phyloP scores from a whole-genome alignment of 2,113 vertebrate species.

The Tragelaphus strepsiceros region DNA sequence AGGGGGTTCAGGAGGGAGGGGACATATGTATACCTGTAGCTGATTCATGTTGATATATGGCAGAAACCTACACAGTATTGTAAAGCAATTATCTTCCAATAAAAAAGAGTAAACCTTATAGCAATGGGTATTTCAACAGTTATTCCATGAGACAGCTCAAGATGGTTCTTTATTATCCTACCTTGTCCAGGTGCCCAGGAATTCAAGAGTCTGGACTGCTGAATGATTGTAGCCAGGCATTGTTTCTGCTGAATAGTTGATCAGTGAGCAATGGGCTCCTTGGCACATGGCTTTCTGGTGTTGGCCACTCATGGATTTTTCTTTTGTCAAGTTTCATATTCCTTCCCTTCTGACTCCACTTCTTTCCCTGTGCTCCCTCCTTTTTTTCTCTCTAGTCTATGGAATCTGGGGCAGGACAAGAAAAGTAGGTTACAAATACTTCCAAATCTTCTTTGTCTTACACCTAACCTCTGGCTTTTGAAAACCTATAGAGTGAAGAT shows the following conservation, averaged over 20 bases:
- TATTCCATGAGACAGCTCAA: neutral
- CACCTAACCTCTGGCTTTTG: slow-evolving; percentile 40
- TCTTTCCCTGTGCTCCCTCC: neutral
- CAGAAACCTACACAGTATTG: neutral
- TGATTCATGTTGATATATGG: neutral
- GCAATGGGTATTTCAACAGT: neutral
- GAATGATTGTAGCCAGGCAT: neutral
- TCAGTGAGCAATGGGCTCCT: neutral
- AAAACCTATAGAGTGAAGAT: slow-evolving; percentile 50
- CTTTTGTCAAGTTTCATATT: neutral
- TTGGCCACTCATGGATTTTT: neutral
- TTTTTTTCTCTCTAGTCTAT: neutral
- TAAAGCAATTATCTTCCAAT: neutral
- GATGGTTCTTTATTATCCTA: neutral
- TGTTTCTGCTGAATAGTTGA: neutral
- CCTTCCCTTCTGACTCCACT: neutral
- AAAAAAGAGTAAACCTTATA: neutral
- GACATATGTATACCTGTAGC: neutral
- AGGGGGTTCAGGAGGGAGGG: neutral
- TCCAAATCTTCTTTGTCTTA: slow-evolving; percentile 55
- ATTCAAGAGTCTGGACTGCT: neutral
- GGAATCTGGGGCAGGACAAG: slow-evolving; percentile 43
- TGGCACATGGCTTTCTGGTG: neutral
- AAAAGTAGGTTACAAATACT: slow-evolving; percentile 59
- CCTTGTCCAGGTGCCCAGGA: neutral